These are phyloP conservation scores for Agelastica alni DNA, from an alignment of 2,888 invertebrate species.

Conservation along the genomic window DNA sequence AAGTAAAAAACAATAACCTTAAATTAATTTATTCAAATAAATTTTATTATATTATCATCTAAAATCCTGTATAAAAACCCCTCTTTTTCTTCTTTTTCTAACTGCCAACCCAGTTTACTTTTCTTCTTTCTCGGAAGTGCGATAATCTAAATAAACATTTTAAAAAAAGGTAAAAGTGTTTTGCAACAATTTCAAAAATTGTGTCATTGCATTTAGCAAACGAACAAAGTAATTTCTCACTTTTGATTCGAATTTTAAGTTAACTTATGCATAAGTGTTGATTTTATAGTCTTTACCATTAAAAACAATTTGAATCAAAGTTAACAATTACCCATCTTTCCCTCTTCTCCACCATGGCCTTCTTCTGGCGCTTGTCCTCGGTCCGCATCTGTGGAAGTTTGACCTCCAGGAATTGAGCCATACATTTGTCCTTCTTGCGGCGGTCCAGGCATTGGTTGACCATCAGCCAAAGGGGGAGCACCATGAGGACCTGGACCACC, in stretches of 20 bases:
- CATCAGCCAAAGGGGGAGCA: conserved; percentile 16
- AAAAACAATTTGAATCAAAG: too few relatives aligned
- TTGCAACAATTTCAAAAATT: too few relatives aligned
- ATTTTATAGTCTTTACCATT: too few relatives aligned
- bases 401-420: conserved; percentile 29
- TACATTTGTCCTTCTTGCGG: conserved; percentile 26
- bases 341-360: conserved; percentile 22
- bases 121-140: conserved; percentile 17
- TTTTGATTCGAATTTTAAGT: too few relatives aligned
- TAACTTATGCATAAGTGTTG: too few relatives aligned
- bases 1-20: not conserved
- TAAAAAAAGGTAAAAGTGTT: too few relatives aligned
- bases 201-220: too few relatives aligned
- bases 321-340: conserved; percentile 30
- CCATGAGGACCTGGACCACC: conserved; percentile 17
- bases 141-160: conserved; percentile 22
- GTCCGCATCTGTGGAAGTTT: conserved; percentile 39
- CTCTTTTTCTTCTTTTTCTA: not conserved
- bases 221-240: too few relatives aligned
- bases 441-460: conserved; percentile 49
- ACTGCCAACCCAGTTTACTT: not conserved
- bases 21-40: not conserved
- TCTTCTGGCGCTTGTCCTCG: conserved; percentile 28
- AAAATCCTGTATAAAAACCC: conserved; percentile 1
- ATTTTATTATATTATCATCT: too few relatives aligned